These are phyloP conservation scores for Forbesichthys papilliferus DNA, from an alignment of 2,113 vertebrate species.

Conservation along the genomic window DNA sequence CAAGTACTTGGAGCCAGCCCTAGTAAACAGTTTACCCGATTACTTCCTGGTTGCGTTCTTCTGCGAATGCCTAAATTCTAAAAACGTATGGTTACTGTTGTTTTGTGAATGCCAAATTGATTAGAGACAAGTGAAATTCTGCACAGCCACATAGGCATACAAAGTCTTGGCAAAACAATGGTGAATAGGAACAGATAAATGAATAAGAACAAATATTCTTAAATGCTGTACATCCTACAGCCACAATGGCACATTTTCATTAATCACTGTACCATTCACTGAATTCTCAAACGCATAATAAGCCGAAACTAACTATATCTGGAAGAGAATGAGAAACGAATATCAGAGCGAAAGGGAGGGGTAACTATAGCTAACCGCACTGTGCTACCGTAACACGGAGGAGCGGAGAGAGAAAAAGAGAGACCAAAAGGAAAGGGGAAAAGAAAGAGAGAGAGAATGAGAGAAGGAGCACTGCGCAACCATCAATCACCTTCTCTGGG, in stretches of 20 bases:
- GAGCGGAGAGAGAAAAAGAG: constrained; percentile 9
- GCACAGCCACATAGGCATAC: too few species aligned
- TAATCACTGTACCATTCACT: constrained; percentile 2
- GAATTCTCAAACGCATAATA: constrained; percentile 52
- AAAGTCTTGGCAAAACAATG: too few species aligned
- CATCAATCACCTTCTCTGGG: constrained; percentile 70
- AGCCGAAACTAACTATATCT: constrained; percentile 46
- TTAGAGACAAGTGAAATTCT: too few species aligned
- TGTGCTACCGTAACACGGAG: not conserved
- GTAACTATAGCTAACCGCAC: not conserved
- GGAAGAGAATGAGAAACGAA: not conserved
- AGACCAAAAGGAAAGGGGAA: constrained; percentile 41
- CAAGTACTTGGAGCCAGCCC: too few species aligned
- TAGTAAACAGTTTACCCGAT: too few species aligned
- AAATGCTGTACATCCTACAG: too few species aligned
- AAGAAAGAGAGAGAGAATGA: constrained; percentile 44
- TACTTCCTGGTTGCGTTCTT: too few species aligned
- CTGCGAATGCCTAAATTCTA: too few species aligned
- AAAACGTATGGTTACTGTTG: too few species aligned
- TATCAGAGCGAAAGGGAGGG: not conserved
- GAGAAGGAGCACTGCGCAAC: constrained; percentile 51
- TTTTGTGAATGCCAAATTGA: too few species aligned
- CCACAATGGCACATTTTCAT: constrained; percentile 16
- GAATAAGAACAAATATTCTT: too few species aligned
- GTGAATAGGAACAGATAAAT: too few species aligned